Evolutionary conservation across 2,888 invertebrate genomes (phyloP), one percentile per base, ranked within the genome.

Genomic region (Acanthosoma haemorrhoidale): DNA sequence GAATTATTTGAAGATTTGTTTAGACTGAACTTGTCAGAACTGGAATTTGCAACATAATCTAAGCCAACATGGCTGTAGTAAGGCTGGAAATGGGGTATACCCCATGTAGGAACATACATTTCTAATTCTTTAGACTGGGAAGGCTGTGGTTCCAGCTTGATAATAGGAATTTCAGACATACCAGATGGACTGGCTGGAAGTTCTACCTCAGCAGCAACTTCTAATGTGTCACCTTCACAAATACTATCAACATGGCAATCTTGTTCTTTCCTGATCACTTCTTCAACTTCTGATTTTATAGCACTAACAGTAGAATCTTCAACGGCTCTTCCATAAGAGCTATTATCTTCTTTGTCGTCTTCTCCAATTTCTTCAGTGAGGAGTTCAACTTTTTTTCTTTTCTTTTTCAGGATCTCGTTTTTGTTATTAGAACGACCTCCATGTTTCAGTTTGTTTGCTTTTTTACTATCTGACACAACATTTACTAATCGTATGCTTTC

Each of bases 151-250:
- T 67, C 57, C 6, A 34, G 16, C 57, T 51, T 41, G 9, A 41
- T 41, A 15, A 16, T 9, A 4, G 57, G 36, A 0, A 15, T 16
- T 11, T 57, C 67, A 51, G 32, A 18, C 11, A 38, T 25, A 13
- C 15, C 18, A 9, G 29, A 4, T 11, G 34, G 36, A 21, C 31
- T 57, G 6, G 51, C 29, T 32, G 36, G 34, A 25, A 67, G 51
- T 51, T 67, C 67, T 11, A 67, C 36, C 15, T 67, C 67, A n/a
- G 51, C 36, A 11, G 51, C 67, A 11, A 67, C 25, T 34, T 57
- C 67, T 36, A 67, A 21, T 25, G 21, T 8, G 6, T n/a, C 29
- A n/a, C 25, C 51, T 51, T 25, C 51, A 21, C 51, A 51, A 4
- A 51, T 5, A 13, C 51, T 25, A 25, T n/a, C 25, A 13, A 5